These are phyloP conservation scores for Ichneumoninae sp. DNA, from an alignment of 2,888 invertebrate genomes.

Conservation along the genomic window DNA sequence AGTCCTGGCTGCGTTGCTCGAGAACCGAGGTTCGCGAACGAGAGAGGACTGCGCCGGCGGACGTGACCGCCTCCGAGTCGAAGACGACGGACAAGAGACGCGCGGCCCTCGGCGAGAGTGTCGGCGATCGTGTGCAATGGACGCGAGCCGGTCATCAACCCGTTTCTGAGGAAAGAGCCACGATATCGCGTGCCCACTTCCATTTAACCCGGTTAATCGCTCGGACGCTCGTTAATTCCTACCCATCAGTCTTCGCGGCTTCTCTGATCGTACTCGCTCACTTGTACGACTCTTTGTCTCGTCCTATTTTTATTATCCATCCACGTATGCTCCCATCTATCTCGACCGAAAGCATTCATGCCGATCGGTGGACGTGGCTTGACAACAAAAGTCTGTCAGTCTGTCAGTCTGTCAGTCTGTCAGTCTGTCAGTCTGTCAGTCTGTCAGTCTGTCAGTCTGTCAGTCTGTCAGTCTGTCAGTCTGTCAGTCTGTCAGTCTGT, in stretches of 20 bases:
- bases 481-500: neutral
- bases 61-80: slow-evolving; percentile 56
- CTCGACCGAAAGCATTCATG: neutral
- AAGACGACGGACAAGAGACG: slow-evolving; percentile 54
- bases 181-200: slow-evolving; percentile 76
- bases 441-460: neutral
- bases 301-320: neutral
- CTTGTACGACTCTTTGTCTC: slow-evolving; percentile 7
- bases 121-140: slow-evolving; percentile 65
- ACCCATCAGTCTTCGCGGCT: slow-evolving; percentile 69
- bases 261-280: slow-evolving; percentile 68
- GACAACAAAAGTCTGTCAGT: neutral
- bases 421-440: neutral
- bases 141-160: slow-evolving; percentile 75
- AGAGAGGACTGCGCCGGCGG: slow-evolving; percentile 48
- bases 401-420: neutral
- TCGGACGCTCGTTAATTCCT: slow-evolving; percentile 78
- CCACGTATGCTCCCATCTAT: neutral
- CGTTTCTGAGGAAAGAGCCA: slow-evolving; percentile 72
- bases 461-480: neutral
- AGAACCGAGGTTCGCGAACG: slow-evolving; percentile 22
- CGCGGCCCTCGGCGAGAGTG: slow-evolving; percentile 64
- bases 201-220: slow-evolving; percentile 80
- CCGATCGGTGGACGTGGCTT: neutral
- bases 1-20: slow-evolving; percentile 33